Conservation (phyloP, 2,888 invertebrate genomes). For the Epinotia ramella region DNA sequence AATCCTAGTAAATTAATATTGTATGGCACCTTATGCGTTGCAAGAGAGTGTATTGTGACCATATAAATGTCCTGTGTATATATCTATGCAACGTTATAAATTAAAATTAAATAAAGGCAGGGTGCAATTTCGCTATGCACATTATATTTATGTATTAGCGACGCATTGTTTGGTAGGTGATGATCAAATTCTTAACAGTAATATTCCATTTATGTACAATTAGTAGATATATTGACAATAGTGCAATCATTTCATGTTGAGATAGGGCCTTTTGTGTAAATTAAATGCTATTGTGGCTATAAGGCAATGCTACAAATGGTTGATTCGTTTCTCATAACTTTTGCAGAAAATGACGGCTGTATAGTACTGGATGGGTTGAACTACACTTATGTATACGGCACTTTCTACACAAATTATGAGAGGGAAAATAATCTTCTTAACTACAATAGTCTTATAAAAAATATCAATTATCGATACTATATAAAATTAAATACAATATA, state of each 20-base stretch:
- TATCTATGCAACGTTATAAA: slow-evolving; percentile 16
- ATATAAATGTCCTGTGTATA: neutral
- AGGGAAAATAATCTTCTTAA: neutral
- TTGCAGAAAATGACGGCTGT: neutral
- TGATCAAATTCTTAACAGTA: neutral
- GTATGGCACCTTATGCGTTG: neutral
- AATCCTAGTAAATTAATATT: no score
- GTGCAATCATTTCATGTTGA: slow-evolving; percentile 22
- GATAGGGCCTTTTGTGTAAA: slow-evolving; percentile 32
- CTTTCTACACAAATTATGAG: neutral
- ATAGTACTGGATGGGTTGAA: no score
- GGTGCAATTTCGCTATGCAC: slow-evolving; percentile 36
- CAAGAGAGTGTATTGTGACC: neutral
- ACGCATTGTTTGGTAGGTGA: neutral
- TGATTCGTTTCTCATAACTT: neutral
- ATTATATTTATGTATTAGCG: slow-evolving; percentile 3
- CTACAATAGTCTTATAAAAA: neutral
- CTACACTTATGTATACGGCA: no score
- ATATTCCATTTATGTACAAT: neutral
- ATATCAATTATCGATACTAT: neutral
- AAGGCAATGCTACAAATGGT: neutral
- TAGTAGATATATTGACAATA: slow-evolving; percentile 18
- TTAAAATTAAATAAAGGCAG: slow-evolving; percentile 21
- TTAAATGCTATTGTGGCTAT: neutral
- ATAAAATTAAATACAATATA: slow-evolving; percentile 7